These are phyloP conservation scores for Thera obeliscata DNA, from an alignment of 2,888 invertebrate genomes.

Conservation along the genomic window DNA sequence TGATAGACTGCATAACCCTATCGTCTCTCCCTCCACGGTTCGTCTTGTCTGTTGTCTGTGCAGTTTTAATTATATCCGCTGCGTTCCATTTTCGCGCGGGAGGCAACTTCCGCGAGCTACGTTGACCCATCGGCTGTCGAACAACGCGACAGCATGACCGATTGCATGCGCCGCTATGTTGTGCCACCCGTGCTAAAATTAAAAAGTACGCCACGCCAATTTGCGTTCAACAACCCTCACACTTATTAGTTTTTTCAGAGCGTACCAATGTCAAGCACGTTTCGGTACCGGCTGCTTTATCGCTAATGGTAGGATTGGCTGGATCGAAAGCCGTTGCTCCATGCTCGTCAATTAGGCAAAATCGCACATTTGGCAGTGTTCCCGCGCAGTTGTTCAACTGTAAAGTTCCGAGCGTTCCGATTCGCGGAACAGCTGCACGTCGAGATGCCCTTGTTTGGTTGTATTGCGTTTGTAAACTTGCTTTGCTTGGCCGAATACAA, in stretches of 20 bases:
- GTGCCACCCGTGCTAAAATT: conserved; percentile 45
- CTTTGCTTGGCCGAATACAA: conserved; percentile 33
- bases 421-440: conserved; percentile 55
- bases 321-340: conserved; percentile 73
- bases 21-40: conserved; percentile 37
- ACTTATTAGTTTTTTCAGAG: conserved; percentile 37
- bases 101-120: conserved; percentile 73
- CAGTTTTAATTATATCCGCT: conserved; percentile 82
- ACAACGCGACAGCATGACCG: conserved; percentile 51
- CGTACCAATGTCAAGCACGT: conserved; percentile 41
- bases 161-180: conserved; percentile 36
- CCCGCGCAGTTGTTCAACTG: conserved; percentile 73
- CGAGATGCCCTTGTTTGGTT: conserved; percentile 63
- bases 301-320: conserved; percentile 51
- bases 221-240: conserved; percentile 55
- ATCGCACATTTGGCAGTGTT: conserved; percentile 76
- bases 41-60: conserved; percentile 74
- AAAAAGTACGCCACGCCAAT: conserved; percentile 58
- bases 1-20: conserved; percentile 66
- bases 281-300: conserved; percentile 55
- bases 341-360: conserved; percentile 77
- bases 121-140: conserved; percentile 66
- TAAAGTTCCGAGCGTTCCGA: conserved; percentile 55
- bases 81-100: conserved; percentile 78
- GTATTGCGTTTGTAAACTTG: conserved; percentile 50